phyloP scores from a whole-genome alignment of 1,140 invertebrate species.

The Sinella curviseta region DNA sequence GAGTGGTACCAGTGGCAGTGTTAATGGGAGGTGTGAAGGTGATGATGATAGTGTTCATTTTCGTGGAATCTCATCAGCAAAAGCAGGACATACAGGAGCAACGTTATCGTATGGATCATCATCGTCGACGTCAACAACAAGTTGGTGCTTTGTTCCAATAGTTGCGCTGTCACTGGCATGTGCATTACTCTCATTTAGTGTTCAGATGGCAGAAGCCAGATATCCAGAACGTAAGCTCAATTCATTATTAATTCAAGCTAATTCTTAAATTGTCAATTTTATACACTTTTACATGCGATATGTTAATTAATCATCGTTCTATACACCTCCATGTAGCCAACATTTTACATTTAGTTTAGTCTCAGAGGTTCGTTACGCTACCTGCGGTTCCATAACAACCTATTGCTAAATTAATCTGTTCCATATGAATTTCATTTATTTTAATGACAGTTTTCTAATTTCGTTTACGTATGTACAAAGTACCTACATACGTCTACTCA shows the following conservation, averaged over 20 bases:
- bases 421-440: no score
- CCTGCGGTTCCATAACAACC: no score
- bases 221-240: conserved; percentile 20
- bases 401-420: no score
- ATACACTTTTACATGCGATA: not conserved
- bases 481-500: no score
- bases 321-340: not conserved
- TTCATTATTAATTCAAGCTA: not conserved
- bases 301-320: not conserved
- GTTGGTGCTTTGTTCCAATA: not conserved
- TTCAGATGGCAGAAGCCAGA: conserved; percentile 7
- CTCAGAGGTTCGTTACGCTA: not conserved
- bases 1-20: no score
- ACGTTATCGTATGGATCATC: not conserved
- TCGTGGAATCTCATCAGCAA: not conserved
- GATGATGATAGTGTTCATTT: not conserved
- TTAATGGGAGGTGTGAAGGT: not conserved
- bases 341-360: not conserved
- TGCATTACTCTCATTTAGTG: not conserved
- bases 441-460: no score
- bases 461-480: no score
- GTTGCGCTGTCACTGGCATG: not conserved
- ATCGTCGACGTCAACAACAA: no score
- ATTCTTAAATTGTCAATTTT: not conserved
- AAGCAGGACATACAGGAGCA: no score